Base-by-base conservation (phyloP, 1,140 invertebrate species). In the Pachypeltis micranthus region DNA sequence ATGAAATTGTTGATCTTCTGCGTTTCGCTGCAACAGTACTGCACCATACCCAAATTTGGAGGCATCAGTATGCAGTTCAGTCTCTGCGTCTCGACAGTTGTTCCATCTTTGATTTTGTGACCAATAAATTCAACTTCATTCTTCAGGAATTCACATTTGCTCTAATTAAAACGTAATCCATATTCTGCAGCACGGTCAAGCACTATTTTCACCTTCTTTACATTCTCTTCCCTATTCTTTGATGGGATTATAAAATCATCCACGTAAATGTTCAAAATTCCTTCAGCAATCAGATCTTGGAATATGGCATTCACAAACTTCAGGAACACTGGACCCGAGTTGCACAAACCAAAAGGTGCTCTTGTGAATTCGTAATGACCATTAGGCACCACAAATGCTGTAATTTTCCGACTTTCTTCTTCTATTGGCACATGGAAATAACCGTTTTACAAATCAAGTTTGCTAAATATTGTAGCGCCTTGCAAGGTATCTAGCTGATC, bases 81-180 rank as follows among this genome's bases (percentile, higher is more conserved):
- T 71, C 14, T 69, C 51, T n/a, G 68, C 64, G 0, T 60, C 27
- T 1, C 68, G 64, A 55, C 68, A 59, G 66, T 70, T 21, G 60
- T 39, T 28, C 72, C 70, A 51, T 64, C 60, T 19, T 69, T 68
- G 1, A 72, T 66, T 2, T 67, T 64, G 31, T 65, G 51, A 10
- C 74, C 72, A 24, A 77, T 64, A 68, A 70, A 76, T 61, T 74
- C 69, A 2, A 75, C 63, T 34, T 63, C 34, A 14, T n/a, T 61
- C 26, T 65, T 23, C 26, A 75, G 19, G 56, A 76, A 68, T 10
- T 71, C 31, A 29, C 70, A 71, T 65, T 77, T 77, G 59, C 74
- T 72, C 70, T 68, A 68, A 25, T 73, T 74, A 0, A 76, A 67
- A 31, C 69, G 31, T 39, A 76, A 65, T 2, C 72, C 74, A 69